Evolutionary conservation across 2,113 vertebrate genomes (phyloP).

Genomic region (Nycticebus coucang): DNA sequence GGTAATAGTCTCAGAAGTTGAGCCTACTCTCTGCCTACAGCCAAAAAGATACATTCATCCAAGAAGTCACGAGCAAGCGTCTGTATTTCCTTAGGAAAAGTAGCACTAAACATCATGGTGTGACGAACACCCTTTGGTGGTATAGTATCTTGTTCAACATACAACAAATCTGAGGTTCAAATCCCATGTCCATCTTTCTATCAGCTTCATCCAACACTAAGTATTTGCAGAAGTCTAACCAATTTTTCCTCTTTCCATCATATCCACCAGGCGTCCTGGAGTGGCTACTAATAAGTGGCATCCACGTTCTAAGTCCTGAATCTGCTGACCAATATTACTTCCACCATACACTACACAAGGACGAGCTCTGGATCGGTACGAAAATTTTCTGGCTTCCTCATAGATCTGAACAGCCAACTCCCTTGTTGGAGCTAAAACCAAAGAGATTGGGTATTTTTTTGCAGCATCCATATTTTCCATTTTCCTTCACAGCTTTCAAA

Average conservation of each 20-base stretch:
- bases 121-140: slow-evolving; percentile 93
- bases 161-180: slow-evolving; percentile 95
- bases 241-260: slow-evolving; percentile 98
- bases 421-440: slow-evolving; percentile 94
- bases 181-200: slow-evolving; percentile 98
- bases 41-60: slow-evolving; percentile 98
- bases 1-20: slow-evolving; percentile 98
- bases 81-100: slow-evolving; percentile 98
- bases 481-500: slow-evolving; percentile 92
- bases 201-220: slow-evolving; percentile 96
- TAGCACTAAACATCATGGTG: slow-evolving; percentile 99
- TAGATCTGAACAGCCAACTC: slow-evolving; percentile 95
- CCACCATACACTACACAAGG: slow-evolving; percentile 96
- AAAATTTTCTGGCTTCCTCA: slow-evolving; percentile 95
- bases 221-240: slow-evolving; percentile 97
- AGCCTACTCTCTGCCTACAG: slow-evolving; percentile 97
- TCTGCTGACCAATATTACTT: slow-evolving; percentile 96
- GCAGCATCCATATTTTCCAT: slow-evolving; percentile 92
- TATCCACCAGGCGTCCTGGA: slow-evolving; percentile 95
- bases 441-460: slow-evolving; percentile 95
- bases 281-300: slow-evolving; percentile 96
- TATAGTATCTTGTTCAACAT: slow-evolving; percentile 98
- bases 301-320: slow-evolving; percentile 94
- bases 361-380: slow-evolving; percentile 94
- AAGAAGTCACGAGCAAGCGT: slow-evolving; percentile 96